Base-by-base conservation (phyloP, 2,888 invertebrate genomes). In the Hypena proboscidalis region DNA sequence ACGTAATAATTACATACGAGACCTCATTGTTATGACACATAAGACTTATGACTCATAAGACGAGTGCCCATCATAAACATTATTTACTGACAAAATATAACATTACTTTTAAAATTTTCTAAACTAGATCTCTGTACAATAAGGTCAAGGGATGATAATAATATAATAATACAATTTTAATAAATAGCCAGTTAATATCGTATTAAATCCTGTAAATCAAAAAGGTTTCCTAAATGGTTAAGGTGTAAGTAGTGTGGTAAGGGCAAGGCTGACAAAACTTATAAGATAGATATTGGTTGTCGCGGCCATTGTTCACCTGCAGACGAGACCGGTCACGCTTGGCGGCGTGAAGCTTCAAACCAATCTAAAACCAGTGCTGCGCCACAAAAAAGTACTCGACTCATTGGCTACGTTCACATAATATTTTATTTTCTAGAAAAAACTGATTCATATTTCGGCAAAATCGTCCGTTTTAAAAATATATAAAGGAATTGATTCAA, bases 251-350 rank as follows among this genome's bases (percentile, higher is more conserved):
- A n/a, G n/a, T n/a, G n/a, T n/a, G n/a, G n/a, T n/a, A n/a, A n/a
- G n/a, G n/a, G n/a, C n/a, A n/a, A n/a, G 41, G 17, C 33, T 3
- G 9, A 17, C 19, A 27, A 31, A 42, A 49, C 48, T 36, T 41
- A 48, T 32, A n/a, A n/a, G n/a, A 34, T 30, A 42, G 39, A 20
- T 17, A 43, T 36, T 46, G 23, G 37, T 39, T 39, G 26, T 39
- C 26, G 50, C 42, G 54, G 54, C 33, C 67, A 61, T 71, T 72
- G 67, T 74, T 71, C 75, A 72, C 72, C 68, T 72, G 72, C 58
- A 71, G 67, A 66, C 67, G 48, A 41, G 64, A 67, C 66, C 58
- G 15, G 68, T 68, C 76, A 75, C 77, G 76, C 67, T 74, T 63
- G 57, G 59, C 47, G 48, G 71, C 64, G 42, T 46, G 47, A 61